These are phyloP conservation scores for Cygnus buccinator DNA, from an alignment of 2,113 vertebrate species.

Conservation along the genomic window DNA sequence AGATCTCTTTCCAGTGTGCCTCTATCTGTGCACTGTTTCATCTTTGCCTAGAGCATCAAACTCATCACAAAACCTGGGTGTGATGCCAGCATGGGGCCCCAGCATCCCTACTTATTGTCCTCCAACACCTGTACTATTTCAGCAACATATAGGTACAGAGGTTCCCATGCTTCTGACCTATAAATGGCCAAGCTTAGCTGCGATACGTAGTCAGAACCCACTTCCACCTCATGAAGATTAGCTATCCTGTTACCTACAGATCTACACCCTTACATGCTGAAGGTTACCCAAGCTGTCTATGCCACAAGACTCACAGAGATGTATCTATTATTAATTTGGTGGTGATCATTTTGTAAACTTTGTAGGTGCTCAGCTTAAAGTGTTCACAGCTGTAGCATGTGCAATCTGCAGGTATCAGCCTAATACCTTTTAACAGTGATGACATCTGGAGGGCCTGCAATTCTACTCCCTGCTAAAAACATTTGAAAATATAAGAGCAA, in stretches of 20 bases:
- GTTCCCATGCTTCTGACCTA: not conserved
- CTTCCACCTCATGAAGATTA: not conserved
- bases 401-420: not conserved
- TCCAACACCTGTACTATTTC: not conserved
- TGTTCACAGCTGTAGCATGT: not conserved
- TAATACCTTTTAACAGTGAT: accelerated
- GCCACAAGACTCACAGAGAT: not conserved
- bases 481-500: not conserved
- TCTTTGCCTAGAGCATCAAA: not conserved
- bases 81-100: not conserved
- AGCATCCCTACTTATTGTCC: not conserved
- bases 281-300: not conserved
- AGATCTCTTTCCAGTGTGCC: not conserved
- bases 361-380: not conserved
- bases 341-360: not conserved
- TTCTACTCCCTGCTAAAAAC: not conserved
- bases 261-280: not conserved
- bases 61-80: not conserved
- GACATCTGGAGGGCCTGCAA: not conserved
- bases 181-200: not conserved
- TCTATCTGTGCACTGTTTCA: not conserved
- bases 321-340: not conserved
- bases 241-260: not conserved
- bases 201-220: not conserved
- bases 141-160: not conserved